phyloP scores from a whole-genome alignment of 2,797 vertebrate species.

The Otolemur crassicaudatus region DNA sequence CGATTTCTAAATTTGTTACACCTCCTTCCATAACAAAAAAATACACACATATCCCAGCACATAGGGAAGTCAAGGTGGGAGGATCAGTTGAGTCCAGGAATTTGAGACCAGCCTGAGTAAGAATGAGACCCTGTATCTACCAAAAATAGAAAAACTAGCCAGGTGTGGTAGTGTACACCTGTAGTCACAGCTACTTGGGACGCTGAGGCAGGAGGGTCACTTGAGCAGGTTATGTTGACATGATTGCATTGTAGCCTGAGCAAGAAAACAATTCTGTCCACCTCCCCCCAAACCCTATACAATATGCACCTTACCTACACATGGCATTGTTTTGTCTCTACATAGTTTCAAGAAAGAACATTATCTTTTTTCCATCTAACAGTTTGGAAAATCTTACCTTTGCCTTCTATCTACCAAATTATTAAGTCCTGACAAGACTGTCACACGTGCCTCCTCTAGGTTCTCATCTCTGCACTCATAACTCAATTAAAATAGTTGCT shows the following conservation, averaged over 20 bases:
- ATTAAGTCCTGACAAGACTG: not conserved
- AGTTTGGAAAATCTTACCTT: not conserved
- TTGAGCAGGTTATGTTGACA: no score
- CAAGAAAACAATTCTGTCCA: no score
- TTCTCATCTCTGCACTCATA: not conserved
- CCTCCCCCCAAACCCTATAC: no score
- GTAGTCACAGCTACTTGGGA: no score
- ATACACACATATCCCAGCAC: not conserved
- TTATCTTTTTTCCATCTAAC: not conserved
- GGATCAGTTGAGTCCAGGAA: no score
- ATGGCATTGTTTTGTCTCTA: not conserved
- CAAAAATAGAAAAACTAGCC: no score
- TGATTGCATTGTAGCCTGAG: no score
- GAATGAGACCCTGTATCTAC: no score
- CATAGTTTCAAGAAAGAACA: not conserved
- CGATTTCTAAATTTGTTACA: constrained; percentile 26
- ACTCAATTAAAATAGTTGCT: not conserved
- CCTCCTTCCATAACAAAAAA: not conserved
- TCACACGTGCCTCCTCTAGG: not conserved
- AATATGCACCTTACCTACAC: not conserved
- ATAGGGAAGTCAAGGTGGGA: no score
- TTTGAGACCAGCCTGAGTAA: no score
- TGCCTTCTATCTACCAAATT: not conserved
- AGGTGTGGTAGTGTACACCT: no score
- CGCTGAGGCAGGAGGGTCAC: no score